These are phyloP conservation scores for Marronus borbonicus DNA, from an alignment of 2,888 invertebrate genomes.

Conservation along the genomic window DNA sequence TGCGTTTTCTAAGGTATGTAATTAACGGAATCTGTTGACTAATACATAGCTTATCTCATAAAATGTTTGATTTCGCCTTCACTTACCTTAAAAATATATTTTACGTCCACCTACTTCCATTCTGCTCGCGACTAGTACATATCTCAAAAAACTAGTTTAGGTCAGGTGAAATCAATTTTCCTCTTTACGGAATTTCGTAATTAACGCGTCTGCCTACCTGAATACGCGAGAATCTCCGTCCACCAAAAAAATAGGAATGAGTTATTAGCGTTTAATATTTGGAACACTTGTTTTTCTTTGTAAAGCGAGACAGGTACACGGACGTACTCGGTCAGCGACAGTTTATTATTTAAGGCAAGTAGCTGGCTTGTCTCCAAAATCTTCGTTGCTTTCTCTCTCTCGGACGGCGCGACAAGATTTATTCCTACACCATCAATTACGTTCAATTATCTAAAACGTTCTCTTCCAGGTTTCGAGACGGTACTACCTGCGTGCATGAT, in stretches of 20 bases:
- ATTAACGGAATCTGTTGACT: too few relatives aligned
- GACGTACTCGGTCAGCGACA: constrained; percentile 20
- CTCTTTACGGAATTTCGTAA: constrained; percentile 28
- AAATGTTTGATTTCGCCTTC: neutral
- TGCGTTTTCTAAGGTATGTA: too few relatives aligned
- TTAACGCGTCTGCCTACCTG: constrained; percentile 13
- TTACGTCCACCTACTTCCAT: neutral
- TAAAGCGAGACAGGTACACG: constrained; percentile 24
- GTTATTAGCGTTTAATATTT: constrained; percentile 30
- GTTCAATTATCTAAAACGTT: constrained; percentile 45
- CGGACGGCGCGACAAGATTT: constrained; percentile 38
- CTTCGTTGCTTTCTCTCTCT: constrained; percentile 22
- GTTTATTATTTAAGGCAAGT: constrained; percentile 38
- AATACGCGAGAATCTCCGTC: constrained; percentile 3
- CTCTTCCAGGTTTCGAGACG: constrained; percentile 17
- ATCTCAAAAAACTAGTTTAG: neutral
- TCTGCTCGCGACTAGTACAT: neutral
- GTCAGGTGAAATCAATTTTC: constrained; percentile 14
- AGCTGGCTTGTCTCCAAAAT: constrained; percentile 11
- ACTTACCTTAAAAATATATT: neutral
- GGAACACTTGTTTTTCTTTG: constrained; percentile 28
- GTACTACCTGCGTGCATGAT: neutral
- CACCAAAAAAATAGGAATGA: constrained; percentile 15
- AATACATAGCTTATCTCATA: neutral
- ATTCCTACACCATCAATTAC: constrained; percentile 45